Evolutionary conservation across 2,797 vertebrate genomes (phyloP).

Genomic region (Ibycter americanus): DNA sequence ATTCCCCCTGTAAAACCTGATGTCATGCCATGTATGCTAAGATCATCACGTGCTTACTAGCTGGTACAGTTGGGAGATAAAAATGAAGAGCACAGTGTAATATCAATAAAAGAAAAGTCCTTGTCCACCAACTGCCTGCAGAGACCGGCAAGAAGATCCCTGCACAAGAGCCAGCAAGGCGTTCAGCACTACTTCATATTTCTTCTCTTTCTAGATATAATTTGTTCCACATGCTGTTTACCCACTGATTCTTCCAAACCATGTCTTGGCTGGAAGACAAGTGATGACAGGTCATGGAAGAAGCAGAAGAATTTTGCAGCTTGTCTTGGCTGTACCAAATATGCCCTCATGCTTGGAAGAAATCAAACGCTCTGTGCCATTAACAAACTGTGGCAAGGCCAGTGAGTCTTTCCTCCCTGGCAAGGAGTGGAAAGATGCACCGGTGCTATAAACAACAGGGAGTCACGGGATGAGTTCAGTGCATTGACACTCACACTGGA

Average conservation of each 20-base stretch:
- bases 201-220: conserved; percentile 18
- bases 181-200: not conserved
- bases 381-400: not conserved
- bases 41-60: not conserved
- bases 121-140: not conserved
- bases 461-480: not conserved
- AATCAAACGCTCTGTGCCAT: not conserved
- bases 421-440: not conserved
- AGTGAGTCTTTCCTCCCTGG: not conserved
- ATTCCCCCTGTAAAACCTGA: not conserved
- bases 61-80: not conserved
- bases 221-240: conserved; percentile 44
- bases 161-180: not conserved
- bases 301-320: conserved; percentile 45
- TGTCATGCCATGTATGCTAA: not conserved
- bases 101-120: not conserved
- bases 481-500: not conserved
- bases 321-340: conserved; percentile 49
- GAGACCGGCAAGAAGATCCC: not conserved
- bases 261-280: conserved; percentile 10
- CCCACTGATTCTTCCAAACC: conserved; percentile 28
- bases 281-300: conserved; percentile 50
- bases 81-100: not conserved
- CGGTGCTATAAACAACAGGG: not conserved
- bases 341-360: not conserved